Evolutionary conservation across 2,797 vertebrate species (phyloP).

Genomic region (Botia kubotai): DNA sequence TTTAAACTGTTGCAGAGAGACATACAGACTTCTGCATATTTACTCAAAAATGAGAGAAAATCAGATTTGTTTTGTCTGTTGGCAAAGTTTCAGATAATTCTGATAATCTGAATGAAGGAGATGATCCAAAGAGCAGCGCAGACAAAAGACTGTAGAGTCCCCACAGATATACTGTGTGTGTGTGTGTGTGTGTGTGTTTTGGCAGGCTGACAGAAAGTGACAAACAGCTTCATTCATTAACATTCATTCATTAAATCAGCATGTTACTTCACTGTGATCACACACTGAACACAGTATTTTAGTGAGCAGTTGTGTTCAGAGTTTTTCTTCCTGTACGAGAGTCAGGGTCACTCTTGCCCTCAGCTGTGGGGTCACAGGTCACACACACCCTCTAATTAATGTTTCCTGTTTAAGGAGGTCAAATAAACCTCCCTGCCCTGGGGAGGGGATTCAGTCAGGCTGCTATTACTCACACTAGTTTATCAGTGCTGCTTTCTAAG

Average conservation of each 20-base stretch:
- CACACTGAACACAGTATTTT: too few relatives aligned
- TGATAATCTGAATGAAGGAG: too few relatives aligned
- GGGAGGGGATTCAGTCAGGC: conserved; percentile 20
- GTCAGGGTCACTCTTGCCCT: conserved; percentile 24
- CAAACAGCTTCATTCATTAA: conserved; percentile 10
- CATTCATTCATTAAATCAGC: conserved; percentile 22
- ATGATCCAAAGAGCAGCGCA: too few relatives aligned
- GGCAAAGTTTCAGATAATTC: too few relatives aligned
- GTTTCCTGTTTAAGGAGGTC: conserved; percentile 55
- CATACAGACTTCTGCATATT: too few relatives aligned
- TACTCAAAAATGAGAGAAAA: too few relatives aligned
- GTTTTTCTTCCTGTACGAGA: conserved; percentile 22
- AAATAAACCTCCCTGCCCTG: conserved; percentile 45
- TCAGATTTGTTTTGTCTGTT: too few relatives aligned
- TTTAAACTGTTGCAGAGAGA: too few relatives aligned
- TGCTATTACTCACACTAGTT: not conserved
- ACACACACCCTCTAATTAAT: conserved; percentile 44
- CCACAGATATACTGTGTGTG: too few relatives aligned
- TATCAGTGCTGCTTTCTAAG: not conserved
- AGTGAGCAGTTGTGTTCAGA: not conserved
- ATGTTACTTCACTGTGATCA: not conserved
- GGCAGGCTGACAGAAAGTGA: conserved; percentile 29
- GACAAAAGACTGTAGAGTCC: too few relatives aligned
- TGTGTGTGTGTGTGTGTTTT: not conserved
- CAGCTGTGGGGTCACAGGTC: conserved; percentile 41